Conservation (phyloP, 2,797 vertebrate species). For the Phoeniculus purpureus region DNA sequence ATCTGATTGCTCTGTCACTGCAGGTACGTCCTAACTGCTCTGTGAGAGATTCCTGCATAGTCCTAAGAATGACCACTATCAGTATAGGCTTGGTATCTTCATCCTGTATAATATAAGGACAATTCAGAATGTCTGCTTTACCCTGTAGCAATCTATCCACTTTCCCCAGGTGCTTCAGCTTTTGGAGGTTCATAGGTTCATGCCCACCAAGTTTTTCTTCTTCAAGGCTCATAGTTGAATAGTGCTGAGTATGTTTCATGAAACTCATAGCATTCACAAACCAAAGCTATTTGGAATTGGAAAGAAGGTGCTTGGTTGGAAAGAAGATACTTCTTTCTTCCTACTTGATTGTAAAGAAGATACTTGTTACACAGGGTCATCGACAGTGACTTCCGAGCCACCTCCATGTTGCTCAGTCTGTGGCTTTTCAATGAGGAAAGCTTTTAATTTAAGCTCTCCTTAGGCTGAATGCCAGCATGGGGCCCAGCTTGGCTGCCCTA, state of each 20-base stretch:
- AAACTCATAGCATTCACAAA: not conserved
- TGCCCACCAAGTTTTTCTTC: not conserved
- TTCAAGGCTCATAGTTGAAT: not conserved
- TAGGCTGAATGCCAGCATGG: not conserved
- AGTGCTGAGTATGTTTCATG: not conserved
- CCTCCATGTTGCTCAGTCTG: not conserved
- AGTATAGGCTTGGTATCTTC: not conserved
- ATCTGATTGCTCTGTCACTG: not conserved
- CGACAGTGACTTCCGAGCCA: accelerated
- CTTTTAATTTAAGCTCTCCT: constrained; percentile 9
- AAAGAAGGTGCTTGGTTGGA: not conserved
- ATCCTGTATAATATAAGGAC: not conserved
- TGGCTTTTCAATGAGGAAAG: not conserved
- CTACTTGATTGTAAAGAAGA: too few species aligned
- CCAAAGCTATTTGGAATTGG: not conserved
- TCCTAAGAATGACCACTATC: not conserved
- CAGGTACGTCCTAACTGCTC: not conserved
- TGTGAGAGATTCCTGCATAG: not conserved
- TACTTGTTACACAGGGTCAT: not conserved
- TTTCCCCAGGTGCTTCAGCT: not conserved
- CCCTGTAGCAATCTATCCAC: not conserved
- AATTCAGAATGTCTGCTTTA: not conserved
- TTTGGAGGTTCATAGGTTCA: not conserved
- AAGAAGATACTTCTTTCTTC: not conserved
- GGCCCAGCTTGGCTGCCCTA: not conserved